A percentile compares a stretch with the other conserved stretches of the same genome.
Conservation (phyloP, 2,888 invertebrate species). For the Saturnia pavonia region DNA sequence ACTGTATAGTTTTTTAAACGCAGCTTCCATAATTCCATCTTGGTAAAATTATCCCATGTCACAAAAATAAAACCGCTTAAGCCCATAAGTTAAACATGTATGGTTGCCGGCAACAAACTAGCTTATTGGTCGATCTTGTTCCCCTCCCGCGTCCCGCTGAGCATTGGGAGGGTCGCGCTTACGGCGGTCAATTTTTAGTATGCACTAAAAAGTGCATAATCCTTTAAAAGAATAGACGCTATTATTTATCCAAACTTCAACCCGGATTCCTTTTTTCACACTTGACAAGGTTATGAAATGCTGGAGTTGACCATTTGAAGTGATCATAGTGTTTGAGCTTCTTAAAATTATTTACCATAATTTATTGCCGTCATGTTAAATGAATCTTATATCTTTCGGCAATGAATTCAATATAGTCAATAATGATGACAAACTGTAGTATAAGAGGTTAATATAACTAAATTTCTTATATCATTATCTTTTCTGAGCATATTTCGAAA, state of each 20-base stretch:
- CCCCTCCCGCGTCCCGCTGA: no score
- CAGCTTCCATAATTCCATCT: no score
- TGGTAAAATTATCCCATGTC: no score
- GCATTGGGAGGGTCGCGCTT: no score
- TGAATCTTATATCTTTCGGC: not conserved
- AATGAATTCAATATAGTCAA: not conserved
- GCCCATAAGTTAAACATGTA: no score
- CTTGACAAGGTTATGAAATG: constrained; percentile 7
- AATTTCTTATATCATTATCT: not conserved
- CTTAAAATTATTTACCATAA: not conserved
- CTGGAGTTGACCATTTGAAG: not conserved
- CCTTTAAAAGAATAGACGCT: no score
- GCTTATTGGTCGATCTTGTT: no score
- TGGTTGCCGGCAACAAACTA: no score
- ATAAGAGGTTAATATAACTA: not conserved
- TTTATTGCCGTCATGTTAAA: not conserved
- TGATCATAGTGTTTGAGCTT: constrained; percentile 3
- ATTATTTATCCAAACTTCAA: not conserved
- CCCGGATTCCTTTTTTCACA: not conserved
- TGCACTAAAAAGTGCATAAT: no score
- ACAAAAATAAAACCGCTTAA: no score
- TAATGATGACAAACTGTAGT: not conserved
- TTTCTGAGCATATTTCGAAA: not conserved
- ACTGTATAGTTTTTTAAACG: no score
- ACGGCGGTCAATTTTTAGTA: no score